Evolutionary conservation across 2,888 invertebrate species (phyloP).

Genomic region (Eudemis profundana): DNA sequence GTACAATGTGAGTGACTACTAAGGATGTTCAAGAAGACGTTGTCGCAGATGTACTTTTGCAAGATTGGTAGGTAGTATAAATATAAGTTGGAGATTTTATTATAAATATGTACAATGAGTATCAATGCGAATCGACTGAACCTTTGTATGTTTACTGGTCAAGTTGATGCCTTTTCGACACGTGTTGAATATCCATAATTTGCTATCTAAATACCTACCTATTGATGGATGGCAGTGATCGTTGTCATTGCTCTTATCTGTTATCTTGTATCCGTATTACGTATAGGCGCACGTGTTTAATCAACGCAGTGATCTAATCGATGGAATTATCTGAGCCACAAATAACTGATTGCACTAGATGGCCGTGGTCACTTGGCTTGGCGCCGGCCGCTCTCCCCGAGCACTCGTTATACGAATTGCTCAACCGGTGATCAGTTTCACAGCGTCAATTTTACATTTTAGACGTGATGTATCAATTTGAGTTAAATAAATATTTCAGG

Average conservation of each 20-base stretch:
- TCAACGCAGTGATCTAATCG: slow-evolving; percentile 31
- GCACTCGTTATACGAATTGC: slow-evolving; percentile 52
- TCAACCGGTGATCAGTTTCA: slow-evolving; percentile 44
- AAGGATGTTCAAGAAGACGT: too few relatives aligned
- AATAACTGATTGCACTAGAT: slow-evolving; percentile 64
- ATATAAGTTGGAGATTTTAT: too few relatives aligned
- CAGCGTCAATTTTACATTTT: slow-evolving; percentile 17
- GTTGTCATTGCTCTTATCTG: not conserved
- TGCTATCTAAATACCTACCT: not conserved
- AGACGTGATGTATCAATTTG: too few relatives aligned
- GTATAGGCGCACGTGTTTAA: slow-evolving; percentile 16
- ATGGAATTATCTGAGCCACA: slow-evolving; percentile 51
- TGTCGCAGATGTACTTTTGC: too few relatives aligned
- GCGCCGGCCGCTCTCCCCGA: slow-evolving; percentile 60
- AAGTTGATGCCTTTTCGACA: not conserved
- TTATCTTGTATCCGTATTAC: not conserved
- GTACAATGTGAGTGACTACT: too few relatives aligned
- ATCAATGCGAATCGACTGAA: not conserved
- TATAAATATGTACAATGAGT: too few relatives aligned
- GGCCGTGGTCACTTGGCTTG: slow-evolving; percentile 64
- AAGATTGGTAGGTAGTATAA: too few relatives aligned
- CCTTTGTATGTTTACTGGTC: not conserved
- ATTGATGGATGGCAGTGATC: not conserved
- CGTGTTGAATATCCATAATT: not conserved
- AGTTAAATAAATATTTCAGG: too few relatives aligned